These are phyloP conservation scores for Microctenopoma steveboyesi DNA, from an alignment of 2,797 vertebrate species.

Conservation along the genomic window DNA sequence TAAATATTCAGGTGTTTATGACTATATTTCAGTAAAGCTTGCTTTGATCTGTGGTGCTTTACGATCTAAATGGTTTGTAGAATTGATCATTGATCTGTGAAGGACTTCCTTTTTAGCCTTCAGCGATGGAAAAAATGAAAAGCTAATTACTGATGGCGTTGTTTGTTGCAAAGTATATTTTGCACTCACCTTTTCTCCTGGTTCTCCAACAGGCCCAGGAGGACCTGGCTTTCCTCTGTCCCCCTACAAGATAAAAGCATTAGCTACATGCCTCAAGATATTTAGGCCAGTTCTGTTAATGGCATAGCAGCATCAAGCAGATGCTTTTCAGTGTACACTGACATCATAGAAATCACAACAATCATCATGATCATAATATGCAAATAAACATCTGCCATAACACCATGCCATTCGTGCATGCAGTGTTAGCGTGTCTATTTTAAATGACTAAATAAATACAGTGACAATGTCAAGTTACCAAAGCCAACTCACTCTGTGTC, in stretches of 20 bases:
- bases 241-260: slow-evolving; percentile 83
- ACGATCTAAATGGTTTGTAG: slow-evolving; percentile 34
- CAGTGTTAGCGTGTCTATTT: background rate
- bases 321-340: slow-evolving; percentile 39
- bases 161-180: slow-evolving; percentile 21
- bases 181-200: slow-evolving; percentile 85
- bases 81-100: slow-evolving; percentile 44
- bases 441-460: slow-evolving; percentile 37
- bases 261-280: slow-evolving; percentile 42
- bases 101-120: slow-evolving; percentile 39
- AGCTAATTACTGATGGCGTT: slow-evolving; percentile 24
- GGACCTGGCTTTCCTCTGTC: slow-evolving; percentile 87
- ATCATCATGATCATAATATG: slow-evolving; percentile 57
- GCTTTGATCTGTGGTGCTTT: slow-evolving; percentile 46
- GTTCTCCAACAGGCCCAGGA: slow-evolving; percentile 84
- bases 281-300: slow-evolving; percentile 40
- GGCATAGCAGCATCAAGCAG: slow-evolving; percentile 39
- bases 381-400: slow-evolving; percentile 62
- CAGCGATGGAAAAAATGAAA: slow-evolving; percentile 13
- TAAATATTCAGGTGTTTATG: slow-evolving; percentile 43
- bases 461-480: slow-evolving; percentile 40
- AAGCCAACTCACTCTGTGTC: slow-evolving; percentile 87
- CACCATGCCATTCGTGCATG: slow-evolving; percentile 22
- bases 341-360: slow-evolving; percentile 50
- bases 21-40: slow-evolving; percentile 47